These are phyloP conservation scores for Chaunax sp. DNA, from an alignment of 2,797 vertebrate genomes.

Conservation along the genomic window DNA sequence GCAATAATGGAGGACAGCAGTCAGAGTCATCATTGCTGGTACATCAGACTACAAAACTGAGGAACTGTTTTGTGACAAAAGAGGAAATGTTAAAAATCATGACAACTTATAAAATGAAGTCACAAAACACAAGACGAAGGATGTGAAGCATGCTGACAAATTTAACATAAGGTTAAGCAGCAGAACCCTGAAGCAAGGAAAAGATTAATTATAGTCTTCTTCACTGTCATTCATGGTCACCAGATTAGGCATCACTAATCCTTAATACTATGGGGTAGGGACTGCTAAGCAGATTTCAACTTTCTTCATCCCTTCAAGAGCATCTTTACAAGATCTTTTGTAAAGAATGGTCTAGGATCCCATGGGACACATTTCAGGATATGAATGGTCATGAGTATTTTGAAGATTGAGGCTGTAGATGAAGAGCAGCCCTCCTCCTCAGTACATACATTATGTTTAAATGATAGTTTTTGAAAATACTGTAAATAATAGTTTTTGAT, in stretches of 20 bases:
- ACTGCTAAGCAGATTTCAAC: slow-evolving; percentile 15
- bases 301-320: not conserved
- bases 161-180: not conserved
- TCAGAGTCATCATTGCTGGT: too few species aligned
- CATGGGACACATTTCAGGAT: not conserved
- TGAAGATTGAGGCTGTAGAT: not conserved
- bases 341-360: not conserved
- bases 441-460: not conserved
- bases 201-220: slow-evolving; percentile 14
- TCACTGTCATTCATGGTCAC: not conserved
- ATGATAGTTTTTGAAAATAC: not conserved
- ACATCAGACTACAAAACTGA: too few species aligned
- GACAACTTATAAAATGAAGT: not conserved
- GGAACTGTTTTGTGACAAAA: too few species aligned
- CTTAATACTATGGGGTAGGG: not conserved
- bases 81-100: not conserved
- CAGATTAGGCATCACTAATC: slow-evolving; percentile 32
- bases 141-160: not conserved
- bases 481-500: not conserved
- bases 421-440: not conserved
- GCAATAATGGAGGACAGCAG: too few species aligned
- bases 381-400: not conserved
- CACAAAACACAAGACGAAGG: not conserved
- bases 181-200: not conserved
- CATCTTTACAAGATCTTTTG: not conserved